Percentiles rank a stretch among this genome's conserved stretches.
These are phyloP conservation scores for Geococcyx californianus DNA, from an alignment of 2,113 vertebrate species.

Conservation along the genomic window DNA sequence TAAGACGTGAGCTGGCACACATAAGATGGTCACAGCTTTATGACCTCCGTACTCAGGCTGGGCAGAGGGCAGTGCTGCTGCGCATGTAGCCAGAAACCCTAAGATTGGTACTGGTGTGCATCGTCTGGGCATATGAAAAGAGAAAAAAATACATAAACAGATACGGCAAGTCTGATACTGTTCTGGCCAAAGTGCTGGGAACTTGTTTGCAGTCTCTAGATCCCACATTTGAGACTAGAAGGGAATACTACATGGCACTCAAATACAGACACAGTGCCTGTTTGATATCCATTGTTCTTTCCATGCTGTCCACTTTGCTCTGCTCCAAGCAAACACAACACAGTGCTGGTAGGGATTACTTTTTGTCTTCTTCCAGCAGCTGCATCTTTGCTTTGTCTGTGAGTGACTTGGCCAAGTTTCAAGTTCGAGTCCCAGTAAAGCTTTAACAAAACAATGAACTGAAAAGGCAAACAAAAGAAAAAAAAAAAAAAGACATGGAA, in stretches of 20 bases:
- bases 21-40: neutral
- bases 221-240: neutral
- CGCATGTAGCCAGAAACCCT: rapidly evolving
- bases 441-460: neutral
- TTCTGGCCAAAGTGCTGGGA: neutral
- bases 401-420: neutral
- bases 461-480: neutral
- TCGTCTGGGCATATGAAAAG: neutral
- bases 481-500: neutral
- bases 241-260: neutral
- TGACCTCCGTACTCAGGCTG: rapidly evolving
- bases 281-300: neutral
- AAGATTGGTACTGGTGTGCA: neutral
- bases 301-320: neutral
- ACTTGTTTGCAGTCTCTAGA: neutral
- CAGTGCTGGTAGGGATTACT: neutral
- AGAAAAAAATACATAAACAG: neutral
- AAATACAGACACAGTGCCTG: neutral
- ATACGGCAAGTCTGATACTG: neutral
- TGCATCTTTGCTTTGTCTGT: neutral
- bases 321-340: neutral
- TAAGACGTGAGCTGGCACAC: neutral
- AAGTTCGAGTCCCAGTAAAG: neutral
- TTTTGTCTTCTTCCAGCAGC: neutral
- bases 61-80: neutral